These are phyloP conservation scores for Hypomesus transpacificus DNA, from an alignment of 2,113 vertebrate genomes.

Conservation along the genomic window DNA sequence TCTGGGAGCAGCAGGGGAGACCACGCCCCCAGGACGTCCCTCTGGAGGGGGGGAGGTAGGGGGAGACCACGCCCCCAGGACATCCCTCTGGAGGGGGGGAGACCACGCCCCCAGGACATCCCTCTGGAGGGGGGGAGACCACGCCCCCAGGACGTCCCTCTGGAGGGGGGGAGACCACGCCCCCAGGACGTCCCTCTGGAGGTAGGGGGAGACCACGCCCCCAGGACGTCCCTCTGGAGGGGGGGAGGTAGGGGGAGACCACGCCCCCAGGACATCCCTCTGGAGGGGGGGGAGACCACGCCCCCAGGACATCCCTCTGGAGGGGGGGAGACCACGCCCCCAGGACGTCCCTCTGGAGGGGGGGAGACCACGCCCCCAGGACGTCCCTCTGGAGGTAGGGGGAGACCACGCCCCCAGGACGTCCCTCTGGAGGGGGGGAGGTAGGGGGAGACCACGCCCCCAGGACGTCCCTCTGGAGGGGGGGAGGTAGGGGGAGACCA, in stretches of 20 bases:
- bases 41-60: not conserved
- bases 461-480: too few species aligned
- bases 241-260: not conserved
- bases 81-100: too few species aligned
- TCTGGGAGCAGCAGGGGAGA: not conserved
- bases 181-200: not conserved
- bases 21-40: not conserved
- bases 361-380: too few species aligned
- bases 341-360: not conserved
- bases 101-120: not conserved
- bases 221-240: not conserved
- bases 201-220: too few species aligned
- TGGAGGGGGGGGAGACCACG: not conserved
- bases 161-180: not conserved
- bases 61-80: too few species aligned
- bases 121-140: not conserved
- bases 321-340: too few species aligned
- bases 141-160: not conserved
- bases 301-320: not conserved
- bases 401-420: too few species aligned
- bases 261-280: not conserved
- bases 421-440: too few species aligned
- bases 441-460: too few species aligned
- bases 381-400: too few species aligned
- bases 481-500: too few species aligned